Conservation (phyloP, 2,113 vertebrate species). For the Coptodon bakossiorum region DNA sequence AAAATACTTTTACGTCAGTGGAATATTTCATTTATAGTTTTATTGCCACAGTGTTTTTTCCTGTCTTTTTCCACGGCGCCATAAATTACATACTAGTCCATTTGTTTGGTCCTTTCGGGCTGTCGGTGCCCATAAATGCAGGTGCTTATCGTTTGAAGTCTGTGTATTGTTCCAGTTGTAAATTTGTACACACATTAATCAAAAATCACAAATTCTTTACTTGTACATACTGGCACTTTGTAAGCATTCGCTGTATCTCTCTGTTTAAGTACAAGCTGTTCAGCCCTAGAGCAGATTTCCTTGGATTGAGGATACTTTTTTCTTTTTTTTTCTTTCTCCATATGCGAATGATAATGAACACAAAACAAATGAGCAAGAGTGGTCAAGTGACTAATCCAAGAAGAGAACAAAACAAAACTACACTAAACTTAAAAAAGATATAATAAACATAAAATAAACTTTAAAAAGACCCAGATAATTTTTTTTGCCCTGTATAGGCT, state of each 20-base stretch:
- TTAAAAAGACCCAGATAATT: background rate
- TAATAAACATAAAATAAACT: background rate
- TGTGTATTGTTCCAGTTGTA: background rate
- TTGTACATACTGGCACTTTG: background rate
- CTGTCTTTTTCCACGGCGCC: background rate
- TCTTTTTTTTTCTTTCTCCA: background rate
- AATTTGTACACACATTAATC: background rate
- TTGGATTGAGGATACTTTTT: background rate
- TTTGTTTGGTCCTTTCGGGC: background rate
- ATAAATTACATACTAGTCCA: background rate
- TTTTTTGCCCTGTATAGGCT: background rate
- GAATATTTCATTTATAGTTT: background rate
- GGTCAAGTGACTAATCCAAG: background rate
- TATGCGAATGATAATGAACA: background rate
- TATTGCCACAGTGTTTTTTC: background rate
- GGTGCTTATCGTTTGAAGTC: background rate
- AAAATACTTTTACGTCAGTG: background rate
- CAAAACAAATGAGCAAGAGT: background rate
- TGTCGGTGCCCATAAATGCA: background rate
- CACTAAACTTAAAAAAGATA: background rate
- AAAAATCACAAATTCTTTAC: background rate
- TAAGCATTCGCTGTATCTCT: background rate
- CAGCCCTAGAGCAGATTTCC: background rate
- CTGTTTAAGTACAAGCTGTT: background rate
- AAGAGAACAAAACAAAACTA: background rate